Conservation (phyloP, 2,113 vertebrate genomes). For the Ondatra zibethicus region DNA sequence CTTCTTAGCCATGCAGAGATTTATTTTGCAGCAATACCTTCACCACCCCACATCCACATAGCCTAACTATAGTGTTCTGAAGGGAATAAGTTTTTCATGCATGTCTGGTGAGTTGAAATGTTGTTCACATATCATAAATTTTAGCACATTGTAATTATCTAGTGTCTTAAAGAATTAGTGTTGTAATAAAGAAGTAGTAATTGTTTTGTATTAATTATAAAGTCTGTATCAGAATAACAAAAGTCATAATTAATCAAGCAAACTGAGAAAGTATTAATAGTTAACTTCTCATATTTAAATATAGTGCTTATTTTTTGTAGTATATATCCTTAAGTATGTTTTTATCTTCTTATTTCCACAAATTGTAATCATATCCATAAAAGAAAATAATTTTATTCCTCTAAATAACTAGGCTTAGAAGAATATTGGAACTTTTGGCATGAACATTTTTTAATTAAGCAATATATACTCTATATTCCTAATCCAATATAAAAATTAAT, state of each 20-base stretch:
- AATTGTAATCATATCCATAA: background rate
- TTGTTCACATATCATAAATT: background rate
- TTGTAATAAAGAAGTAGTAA: slow-evolving; percentile 25
- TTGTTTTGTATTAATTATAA: slow-evolving; percentile 29
- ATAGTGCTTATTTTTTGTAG: background rate
- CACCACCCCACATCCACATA: background rate
- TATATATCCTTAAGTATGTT: background rate
- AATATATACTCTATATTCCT: background rate
- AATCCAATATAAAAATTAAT: background rate
- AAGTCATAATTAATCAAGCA: background rate
- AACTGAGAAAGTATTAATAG: background rate
- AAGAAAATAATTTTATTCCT: background rate
- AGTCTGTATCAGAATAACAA: background rate
- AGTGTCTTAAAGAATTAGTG: slow-evolving; percentile 55
- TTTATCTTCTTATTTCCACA: background rate
- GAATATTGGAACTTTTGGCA: background rate
- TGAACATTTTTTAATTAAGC: background rate
- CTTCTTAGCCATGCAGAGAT: background rate
- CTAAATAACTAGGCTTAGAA: background rate
- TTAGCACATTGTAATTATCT: slow-evolving; percentile 21
- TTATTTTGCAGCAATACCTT: background rate
- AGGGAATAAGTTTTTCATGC: background rate
- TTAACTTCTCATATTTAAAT: background rate
- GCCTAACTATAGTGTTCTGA: background rate
- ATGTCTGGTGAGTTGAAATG: background rate